Evolutionary conservation across 2,113 vertebrate genomes (phyloP), one percentile per base, ranked within the genome.

Genomic region (Forbesichthys agassizii): DNA sequence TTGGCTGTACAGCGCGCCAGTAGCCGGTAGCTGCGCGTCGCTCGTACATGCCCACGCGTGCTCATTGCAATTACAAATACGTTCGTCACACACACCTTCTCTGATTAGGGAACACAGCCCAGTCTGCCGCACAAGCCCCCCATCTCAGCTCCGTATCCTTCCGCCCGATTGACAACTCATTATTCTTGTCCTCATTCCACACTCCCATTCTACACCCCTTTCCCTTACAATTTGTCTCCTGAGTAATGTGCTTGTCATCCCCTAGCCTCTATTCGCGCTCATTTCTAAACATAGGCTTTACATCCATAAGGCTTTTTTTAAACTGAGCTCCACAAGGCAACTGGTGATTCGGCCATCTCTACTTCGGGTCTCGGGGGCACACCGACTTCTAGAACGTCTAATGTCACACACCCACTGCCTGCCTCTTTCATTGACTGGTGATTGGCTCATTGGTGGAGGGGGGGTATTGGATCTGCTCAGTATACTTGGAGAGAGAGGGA

Each of bases 231-330:
- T 88, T 81, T 82, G 81, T 87, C 86, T 85, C 75, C 64, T 87
- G 82, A 87, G 82, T 88, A 88, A 88, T 90, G 84, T 80, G 70
- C 84, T 27, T 87, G 83, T 86, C 86, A 84, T 84, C 80, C 52
- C 57, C 65, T 71, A 61, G 71, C 73, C 58, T 75, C 67, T 73
- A 57, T 72, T 54, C 60, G 13, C 59, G 82, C 75, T 74, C 64
- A 48, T 48, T 64, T 80, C 73, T 69, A 46, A n/a, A 70, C 68
- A 69, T 69, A 77, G 72, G 64, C 81, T 81, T 79, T 78, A 70
- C 81, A 78, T 74, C 79, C 70, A 68, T 56, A 64, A 79, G 59
- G 51, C 77, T 84, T 84, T 69, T 60, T 74, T 61, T 81, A 78
- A 27, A 79, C 84, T 80, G 73, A 69, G 52, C 72, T 81, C 64